Conservation (phyloP, 2,113 vertebrate genomes). For the Otis tarda region DNA sequence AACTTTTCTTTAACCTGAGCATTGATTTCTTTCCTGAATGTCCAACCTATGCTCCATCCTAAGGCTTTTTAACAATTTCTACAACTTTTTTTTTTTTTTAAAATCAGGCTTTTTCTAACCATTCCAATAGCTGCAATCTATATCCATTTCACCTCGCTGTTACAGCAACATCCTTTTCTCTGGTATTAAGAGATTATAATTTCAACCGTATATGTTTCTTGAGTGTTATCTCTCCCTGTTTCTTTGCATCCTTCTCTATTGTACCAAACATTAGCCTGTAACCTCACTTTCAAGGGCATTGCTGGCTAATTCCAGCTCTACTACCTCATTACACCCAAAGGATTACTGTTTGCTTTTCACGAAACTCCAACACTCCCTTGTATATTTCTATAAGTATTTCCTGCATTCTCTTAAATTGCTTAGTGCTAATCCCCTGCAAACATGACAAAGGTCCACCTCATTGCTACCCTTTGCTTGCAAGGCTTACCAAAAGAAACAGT, state of each 20-base stretch:
- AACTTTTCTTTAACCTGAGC: not conserved
- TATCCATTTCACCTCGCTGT: not conserved
- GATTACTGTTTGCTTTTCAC: not conserved
- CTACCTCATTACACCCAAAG: not conserved
- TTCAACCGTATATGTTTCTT: not conserved
- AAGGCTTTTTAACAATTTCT: not conserved
- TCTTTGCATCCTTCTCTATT: not conserved
- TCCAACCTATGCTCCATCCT: not conserved
- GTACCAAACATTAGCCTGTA: not conserved
- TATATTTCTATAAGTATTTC: not conserved
- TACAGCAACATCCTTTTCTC: not conserved
- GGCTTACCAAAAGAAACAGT: not conserved
- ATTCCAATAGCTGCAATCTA: not conserved
- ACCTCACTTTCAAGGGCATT: not conserved
- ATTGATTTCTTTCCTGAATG: not conserved
- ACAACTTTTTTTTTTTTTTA: not conserved
- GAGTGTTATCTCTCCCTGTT: not conserved
- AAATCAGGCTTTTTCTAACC: not conserved
- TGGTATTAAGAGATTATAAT: not conserved
- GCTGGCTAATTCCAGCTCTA: not conserved
- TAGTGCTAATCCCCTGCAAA: not conserved
- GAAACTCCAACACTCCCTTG: not conserved
- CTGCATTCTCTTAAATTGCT: not conserved
- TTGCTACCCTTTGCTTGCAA: not conserved
- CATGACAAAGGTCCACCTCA: not conserved